Conservation (phyloP, 2,113 vertebrate species). For the Seriola aureovittata region DNA sequence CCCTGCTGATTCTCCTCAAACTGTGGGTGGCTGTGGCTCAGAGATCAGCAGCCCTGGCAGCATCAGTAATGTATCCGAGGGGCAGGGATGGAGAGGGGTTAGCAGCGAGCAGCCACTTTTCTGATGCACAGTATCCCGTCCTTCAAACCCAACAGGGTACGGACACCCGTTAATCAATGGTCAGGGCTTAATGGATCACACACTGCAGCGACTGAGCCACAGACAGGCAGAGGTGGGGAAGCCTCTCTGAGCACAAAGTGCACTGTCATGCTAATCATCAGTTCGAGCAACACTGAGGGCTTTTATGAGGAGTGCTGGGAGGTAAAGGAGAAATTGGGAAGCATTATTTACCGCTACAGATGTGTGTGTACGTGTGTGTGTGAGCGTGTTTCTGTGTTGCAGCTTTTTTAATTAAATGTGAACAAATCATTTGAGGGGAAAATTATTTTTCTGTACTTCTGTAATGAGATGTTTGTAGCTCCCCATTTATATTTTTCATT, state of each 20-base stretch:
- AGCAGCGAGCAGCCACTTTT: conserved; percentile 44
- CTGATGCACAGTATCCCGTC: conserved; percentile 49
- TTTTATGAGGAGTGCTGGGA: conserved; percentile 51
- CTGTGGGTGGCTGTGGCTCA: conserved; percentile 33
- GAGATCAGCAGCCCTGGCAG: conserved; percentile 51
- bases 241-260: conserved; percentile 61
- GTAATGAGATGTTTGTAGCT: conserved; percentile 58
- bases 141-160: conserved; percentile 55
- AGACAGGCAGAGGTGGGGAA: conserved; percentile 41
- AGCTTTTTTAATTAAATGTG: conserved; percentile 67
- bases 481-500: conserved; percentile 58
- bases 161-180: conserved; percentile 73
- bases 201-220: conserved; percentile 43
- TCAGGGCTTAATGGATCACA: conserved; percentile 64
- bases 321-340: conserved; percentile 42
- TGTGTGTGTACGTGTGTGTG: conserved; percentile 9
- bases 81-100: neutral
- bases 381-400: conserved; percentile 52
- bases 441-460: conserved; percentile 52
- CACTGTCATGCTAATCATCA: conserved; percentile 77
- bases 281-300: conserved; percentile 44
- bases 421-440: conserved; percentile 68
- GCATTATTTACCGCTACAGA: conserved; percentile 51
- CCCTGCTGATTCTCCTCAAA: conserved; percentile 44
- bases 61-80: conserved; percentile 10